Base-by-base conservation (phyloP, 2,888 invertebrate species). In the Melinaea marsaeus region DNA sequence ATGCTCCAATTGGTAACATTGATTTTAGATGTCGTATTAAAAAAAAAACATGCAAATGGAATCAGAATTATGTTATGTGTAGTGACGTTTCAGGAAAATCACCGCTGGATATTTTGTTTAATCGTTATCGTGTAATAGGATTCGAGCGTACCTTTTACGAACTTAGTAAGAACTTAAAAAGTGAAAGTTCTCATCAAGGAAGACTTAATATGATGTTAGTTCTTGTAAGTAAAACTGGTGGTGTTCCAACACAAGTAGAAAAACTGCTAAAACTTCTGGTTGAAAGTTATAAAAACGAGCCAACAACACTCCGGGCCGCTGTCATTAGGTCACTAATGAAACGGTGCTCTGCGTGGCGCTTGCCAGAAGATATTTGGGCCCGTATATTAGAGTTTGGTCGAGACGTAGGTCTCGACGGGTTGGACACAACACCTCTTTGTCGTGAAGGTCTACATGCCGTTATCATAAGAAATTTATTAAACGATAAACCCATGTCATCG, bases 201-300 rank as follows among this genome's bases (percentile, higher is more conserved):
- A 73, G 88, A 13, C 77, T 84, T 47, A 81, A 77, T 60, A 86
- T 88, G 69, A 74, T 88, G 62, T 71, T 86, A 2, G 86, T 88
- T 3, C 74, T 88, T 35, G 79, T 88, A 0, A 88, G 86, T 66
- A 88, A 88, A 65, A 83, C 75, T 34, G 86, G 85, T 3, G 81
- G 83, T 0, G 74, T 77, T 34, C 68, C 67, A 5, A 78, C 78
- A 2, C 73, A 76, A 54, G 69, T 86, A 2, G 74, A 76, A 3
- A 71, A 75, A 34, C 65, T 88, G 32, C 63, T 87, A 51, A 72
- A 75, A 48, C 69, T 75, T 13, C 57, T 87, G 0, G 72, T 79
- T 9, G 67, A 72, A 22, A 74, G 71, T 47, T 79, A 84, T 58
- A 67, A 58, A 11, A 86, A 88, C 55, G 88, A 88, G 59, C 79